Evolutionary conservation across 1,140 invertebrate genomes (phyloP), one percentile per base, ranked within the genome.

Genomic region (Caenorhabditis latens): DNA sequence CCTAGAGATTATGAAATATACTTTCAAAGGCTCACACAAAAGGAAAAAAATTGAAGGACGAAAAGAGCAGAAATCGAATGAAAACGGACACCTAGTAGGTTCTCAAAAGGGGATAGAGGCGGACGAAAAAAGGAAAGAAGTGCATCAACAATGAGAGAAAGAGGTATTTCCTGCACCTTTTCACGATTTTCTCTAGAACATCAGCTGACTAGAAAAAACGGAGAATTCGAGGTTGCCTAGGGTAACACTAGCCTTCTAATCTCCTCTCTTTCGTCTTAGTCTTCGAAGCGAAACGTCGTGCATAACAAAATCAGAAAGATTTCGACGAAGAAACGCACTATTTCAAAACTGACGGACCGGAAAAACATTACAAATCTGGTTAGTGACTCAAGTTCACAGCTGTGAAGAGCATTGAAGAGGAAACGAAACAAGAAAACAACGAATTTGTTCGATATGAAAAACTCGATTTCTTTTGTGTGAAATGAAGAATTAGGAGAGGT

Each of bases 361-460:
- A 79, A 79, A 79, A 79, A 79, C 71, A 79, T 79, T 46, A 79
- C 46, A 79, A 79, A 79, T 50, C 71, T 79, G 40, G 46, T 79
- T 79, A 79, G 71, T 50, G 71, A 46, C 53, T 79, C 7, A 79
- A 50, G 71, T 79, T 79, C 46, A 79, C 50, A n/a, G 21, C 13
- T 14, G 43, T 24, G 71, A 14, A 24, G 71, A 46, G 65, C 55
- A 14, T 14, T 43, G 71, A 48, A 50, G 40, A 43, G 65, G 42
- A 43, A 71, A 46, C 42, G 40, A 50, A 50, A 32, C 2, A 24
- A 24, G 40, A 79, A 79, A 79, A 79, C 65, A 71, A 63, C 21
- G 14, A 58, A 3, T 58, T 58, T n/a, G 19, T n/a, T 58, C 14
- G n/a, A 19, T 58, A 58, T 7, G 57, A 58, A 58, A 7, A n/a